Base-by-base conservation (phyloP, 1,140 invertebrate species). In the Lasaia peninsularis region DNA sequence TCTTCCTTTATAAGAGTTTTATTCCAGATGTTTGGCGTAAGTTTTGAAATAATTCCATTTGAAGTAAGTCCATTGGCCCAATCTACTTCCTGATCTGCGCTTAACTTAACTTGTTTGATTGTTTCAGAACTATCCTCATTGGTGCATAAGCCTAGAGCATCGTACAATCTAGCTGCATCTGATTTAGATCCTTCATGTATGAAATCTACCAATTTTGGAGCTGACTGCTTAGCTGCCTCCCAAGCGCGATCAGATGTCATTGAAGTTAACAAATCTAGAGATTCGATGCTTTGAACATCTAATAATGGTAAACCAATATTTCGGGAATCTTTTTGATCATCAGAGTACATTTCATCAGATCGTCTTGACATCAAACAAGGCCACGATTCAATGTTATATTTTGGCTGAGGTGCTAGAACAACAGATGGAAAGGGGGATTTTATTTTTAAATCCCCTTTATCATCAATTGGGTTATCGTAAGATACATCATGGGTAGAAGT, bases 201-300 rank as follows among this genome's bases (percentile, higher is more conserved):
- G 37, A 83, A 87, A 67, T 88, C 85, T 74, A 88, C 78, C 34
- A 89, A 63, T 71, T 88, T 88, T 37, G 88, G 86, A 40, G 84
- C 86, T n/a, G 86, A 84, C 57, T 86, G 80, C 58, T 89, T 89
- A 9, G 88, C 88, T 18, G 86, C 88, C 71, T 89, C 86, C 88
- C 88, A 89, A n/a, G 86, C 86, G 32, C 80, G 74, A 60, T 89
- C 88, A 31, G 80, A 86, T 34, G 77, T 85, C 66, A 85, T 74
- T 24, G 81, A 75, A 58, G 55, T 84, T 20, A 85, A 60, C 53
- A 86, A 67, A 56, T 89, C 80, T 5, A 89, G 58, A 24, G 75
- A 62, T 51, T 83, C 78, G 11, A 71, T 53, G 10, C 56, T 58
- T 63, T 75, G 77, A 9, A 86, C 67, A 44, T 84, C 78, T 51